Evolutionary conservation across 2,797 vertebrate species (phyloP).

Genomic region (Rhyacichthys aspro): DNA sequence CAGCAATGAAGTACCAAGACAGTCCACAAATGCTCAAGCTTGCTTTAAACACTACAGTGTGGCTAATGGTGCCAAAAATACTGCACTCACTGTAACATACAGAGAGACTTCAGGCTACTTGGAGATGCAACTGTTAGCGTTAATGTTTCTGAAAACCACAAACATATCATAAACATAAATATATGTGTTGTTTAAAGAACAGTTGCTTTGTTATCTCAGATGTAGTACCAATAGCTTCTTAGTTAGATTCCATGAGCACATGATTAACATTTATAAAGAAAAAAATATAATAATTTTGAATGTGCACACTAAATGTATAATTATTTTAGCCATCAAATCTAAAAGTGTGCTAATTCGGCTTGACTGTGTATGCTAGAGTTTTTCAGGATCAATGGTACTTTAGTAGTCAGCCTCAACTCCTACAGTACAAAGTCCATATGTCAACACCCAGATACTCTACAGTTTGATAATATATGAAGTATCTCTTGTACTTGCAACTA

Average conservation of each 20-base stretch:
- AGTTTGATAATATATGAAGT: constrained; percentile 34
- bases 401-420: constrained; percentile 2
- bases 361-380: no score
- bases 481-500: constrained; percentile 41
- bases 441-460: constrained; percentile 29
- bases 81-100: constrained; percentile 29
- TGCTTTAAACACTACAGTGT: constrained; percentile 45
- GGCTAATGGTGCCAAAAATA: constrained; percentile 41
- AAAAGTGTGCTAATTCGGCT: no score
- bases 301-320: no score
- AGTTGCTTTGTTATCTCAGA: no score
- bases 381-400: constrained; percentile 16
- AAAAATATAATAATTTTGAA: no score
- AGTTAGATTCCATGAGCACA: no score
- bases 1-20: constrained; percentile 46
- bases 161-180: no score
- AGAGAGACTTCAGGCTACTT: constrained; percentile 24
- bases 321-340: no score
- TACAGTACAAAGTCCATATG: constrained; percentile 17
- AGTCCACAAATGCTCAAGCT: constrained; percentile 50
- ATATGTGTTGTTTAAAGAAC: no score
- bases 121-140: constrained; percentile 21
- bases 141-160: neutral
- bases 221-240: no score
- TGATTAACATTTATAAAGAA: no score